Evolutionary conservation across 2,113 vertebrate species (phyloP).

Genomic region (Psephotus haematonotus): DNA sequence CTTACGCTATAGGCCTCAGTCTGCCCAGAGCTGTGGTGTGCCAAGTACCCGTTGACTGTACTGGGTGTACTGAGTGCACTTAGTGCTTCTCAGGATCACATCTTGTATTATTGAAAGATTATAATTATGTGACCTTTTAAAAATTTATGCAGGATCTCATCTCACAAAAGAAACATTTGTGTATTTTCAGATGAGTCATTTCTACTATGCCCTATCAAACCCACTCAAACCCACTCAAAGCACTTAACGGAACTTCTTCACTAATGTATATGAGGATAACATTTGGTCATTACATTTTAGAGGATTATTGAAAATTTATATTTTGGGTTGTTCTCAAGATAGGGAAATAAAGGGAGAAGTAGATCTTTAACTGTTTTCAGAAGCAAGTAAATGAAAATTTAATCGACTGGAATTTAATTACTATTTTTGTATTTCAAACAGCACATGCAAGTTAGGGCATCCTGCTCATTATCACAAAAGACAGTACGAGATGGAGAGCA

Average conservation of each 20-base stretch:
- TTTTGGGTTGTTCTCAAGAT: not conserved
- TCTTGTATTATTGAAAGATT: not conserved
- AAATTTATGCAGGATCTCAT: conserved; percentile 30
- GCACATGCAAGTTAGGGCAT: not conserved
- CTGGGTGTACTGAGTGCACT: not conserved
- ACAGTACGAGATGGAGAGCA: not conserved
- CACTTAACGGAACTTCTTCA: not conserved
- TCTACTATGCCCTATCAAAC: conserved; percentile 9
- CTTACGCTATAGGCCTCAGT: fast-evolving
- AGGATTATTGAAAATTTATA: not conserved
- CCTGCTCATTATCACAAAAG: not conserved
- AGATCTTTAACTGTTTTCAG: not conserved
- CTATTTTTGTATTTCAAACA: not conserved
- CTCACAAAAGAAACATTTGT: conserved; percentile 23
- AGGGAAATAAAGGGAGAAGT: not conserved
- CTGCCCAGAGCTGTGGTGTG: not conserved
- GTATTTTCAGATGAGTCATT: conserved; percentile 42
- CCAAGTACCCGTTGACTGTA: not conserved
- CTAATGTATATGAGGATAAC: not conserved
- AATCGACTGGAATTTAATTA: not conserved
- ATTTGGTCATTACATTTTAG: not conserved
- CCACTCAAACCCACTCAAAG: not conserved
- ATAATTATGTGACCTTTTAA: conserved; percentile 37
- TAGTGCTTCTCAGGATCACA: not conserved
- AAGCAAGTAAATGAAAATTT: not conserved